Conservation (phyloP, 1,140 invertebrate genomes). For the Drosophila sp. region DNA sequence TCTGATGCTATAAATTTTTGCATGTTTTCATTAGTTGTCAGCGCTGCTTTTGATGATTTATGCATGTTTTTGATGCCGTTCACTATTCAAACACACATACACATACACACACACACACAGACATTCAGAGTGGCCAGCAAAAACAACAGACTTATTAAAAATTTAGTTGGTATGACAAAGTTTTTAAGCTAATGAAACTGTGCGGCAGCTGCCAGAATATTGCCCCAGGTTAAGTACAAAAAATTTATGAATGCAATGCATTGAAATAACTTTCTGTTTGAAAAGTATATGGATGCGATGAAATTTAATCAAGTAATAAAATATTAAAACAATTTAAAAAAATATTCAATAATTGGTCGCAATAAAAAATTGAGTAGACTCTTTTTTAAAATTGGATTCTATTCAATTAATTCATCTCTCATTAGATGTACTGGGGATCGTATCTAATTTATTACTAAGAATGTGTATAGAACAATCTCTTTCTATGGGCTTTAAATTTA, state of each 20-base stretch:
- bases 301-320: background rate
- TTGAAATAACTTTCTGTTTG: constrained; percentile 19
- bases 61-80: constrained; percentile 74
- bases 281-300: too few relatives aligned
- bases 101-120: constrained; percentile 2
- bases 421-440: too few relatives aligned
- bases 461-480: too few relatives aligned
- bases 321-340: background rate
- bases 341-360: background rate
- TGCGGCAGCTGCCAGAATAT: constrained; percentile 41
- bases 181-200: constrained; percentile 78
- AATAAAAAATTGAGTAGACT: background rate
- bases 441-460: too few relatives aligned
- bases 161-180: constrained; percentile 66
- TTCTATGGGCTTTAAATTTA: too few relatives aligned
- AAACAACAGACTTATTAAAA: constrained; percentile 75
- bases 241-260: background rate
- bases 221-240: constrained; percentile 9
- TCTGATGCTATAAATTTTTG: constrained; percentile 73
- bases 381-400: background rate
- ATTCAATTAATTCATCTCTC: too few relatives aligned
- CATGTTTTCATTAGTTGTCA: constrained; percentile 83
- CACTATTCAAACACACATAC: constrained; percentile 34
- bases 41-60: constrained; percentile 80
- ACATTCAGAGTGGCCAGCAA: constrained; percentile 30